A percentile compares a stretch with the other conserved stretches of the same genome.
phyloP scores from a whole-genome alignment of 2,797 vertebrate genomes.

The Zalophus californianus region DNA sequence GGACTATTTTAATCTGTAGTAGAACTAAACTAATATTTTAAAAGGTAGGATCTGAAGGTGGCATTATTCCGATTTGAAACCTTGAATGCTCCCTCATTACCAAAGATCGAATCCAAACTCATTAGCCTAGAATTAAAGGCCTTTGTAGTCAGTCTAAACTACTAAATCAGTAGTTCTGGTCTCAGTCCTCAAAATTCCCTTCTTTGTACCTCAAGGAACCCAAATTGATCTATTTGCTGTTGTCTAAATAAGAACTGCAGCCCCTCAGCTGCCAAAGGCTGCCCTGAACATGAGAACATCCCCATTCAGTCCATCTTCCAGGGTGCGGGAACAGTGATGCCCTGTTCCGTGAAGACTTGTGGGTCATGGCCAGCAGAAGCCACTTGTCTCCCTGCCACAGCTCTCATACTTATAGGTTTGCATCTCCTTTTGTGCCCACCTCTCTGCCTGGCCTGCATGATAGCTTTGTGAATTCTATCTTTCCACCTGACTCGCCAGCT shows the following conservation, averaged over 20 bases:
- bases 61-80: not conserved
- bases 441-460: not conserved
- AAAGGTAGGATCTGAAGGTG: not conserved
- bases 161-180: not conserved
- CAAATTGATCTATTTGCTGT: not conserved
- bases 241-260: not conserved
- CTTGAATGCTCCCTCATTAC: not conserved
- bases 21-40: not conserved
- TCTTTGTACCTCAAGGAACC: not conserved
- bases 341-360: not conserved
- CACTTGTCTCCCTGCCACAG: not conserved
- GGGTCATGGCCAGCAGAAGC: not conserved
- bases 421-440: not conserved
- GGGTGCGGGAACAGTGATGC: accelerated
- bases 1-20: not conserved
- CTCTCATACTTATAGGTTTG: not conserved
- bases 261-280: not conserved
- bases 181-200: not conserved
- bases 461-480: not conserved
- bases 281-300: not conserved
- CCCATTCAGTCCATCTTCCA: not conserved
- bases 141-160: not conserved
- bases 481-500: not conserved
- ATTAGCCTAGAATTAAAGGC: not conserved
- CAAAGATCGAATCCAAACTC: not conserved